Base-by-base conservation (phyloP, 1,140 invertebrate genomes). In the Melipona quadrifasciata region DNA sequence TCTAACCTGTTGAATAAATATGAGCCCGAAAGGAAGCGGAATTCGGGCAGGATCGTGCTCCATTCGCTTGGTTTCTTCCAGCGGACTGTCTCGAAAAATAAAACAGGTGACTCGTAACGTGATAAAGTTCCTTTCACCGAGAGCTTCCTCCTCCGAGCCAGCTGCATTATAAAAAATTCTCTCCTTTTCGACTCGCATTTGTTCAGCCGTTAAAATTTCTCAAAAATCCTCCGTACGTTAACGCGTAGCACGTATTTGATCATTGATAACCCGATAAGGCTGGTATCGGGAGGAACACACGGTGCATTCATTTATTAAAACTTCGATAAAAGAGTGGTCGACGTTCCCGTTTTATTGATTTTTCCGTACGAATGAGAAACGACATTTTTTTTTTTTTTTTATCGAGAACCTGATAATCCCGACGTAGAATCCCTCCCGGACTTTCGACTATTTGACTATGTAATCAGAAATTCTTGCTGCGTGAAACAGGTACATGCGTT, bases 1-100 rank as follows among this genome's bases (percentile, higher is more conserved):
- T 21, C 27, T 61, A 84, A 71, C 83, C 70, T 73, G 83, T 80
- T 84, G 83, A 80, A 72, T 71, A 83, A 82, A 82, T 67, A 82
- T 67, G 31, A 82, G 61, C 0, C 34, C 19, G 34, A 17, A 19
- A 73, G 65, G 58, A 81, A 70, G 34, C 5, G 39, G 39, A 39
- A 16, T n/a, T 67, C 2, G 34, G 14, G 11, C 21, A 31, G 19
- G 27, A 68, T 79, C 24, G 27, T 47, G 27, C 16, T 71, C 51
- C 34, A 19, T 19, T n/a, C 47, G 31, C 31, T 21, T 6, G 8
- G 27, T 19, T 19, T 53, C 24, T 53, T 73, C 8, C 2, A 53
- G n/a, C 11, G 8, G n/a, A 73, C 24, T 24, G 16, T 27, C 10
- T 53, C 14, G 27, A 39, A 24, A 70, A 14, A 70, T 4, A 39